A percentile compares a stretch with the other conserved stretches of the same genome.
Evolutionary conservation across 2,113 vertebrate species (phyloP).

Genomic region (Ia io): DNA sequence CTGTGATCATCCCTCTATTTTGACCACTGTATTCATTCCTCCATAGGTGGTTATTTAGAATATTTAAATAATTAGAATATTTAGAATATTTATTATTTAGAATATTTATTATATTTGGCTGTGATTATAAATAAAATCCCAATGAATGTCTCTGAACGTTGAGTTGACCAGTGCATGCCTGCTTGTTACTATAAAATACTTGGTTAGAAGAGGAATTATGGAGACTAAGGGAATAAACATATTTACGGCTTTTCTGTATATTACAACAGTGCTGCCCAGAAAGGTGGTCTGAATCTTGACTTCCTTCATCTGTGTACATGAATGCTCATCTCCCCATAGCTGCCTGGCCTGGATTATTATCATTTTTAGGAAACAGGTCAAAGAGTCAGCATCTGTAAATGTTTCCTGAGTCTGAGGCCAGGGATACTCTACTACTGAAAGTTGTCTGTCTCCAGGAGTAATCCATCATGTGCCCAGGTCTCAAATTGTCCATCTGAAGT

Average conservation of each 20-base stretch:
- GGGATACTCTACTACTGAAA: not conserved
- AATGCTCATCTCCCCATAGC: not conserved
- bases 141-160: not conserved
- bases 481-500: not conserved
- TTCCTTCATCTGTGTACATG: not conserved
- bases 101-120: not conserved
- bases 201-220: not conserved
- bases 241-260: not conserved
- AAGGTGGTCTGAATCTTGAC: not conserved
- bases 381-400: not conserved
- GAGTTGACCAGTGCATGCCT: not conserved
- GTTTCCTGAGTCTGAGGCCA: not conserved
- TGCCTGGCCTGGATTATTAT: not conserved
- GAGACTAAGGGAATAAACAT: not conserved
- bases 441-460: not conserved
- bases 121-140: not conserved
- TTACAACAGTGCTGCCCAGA: not conserved
- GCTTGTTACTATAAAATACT: not conserved
- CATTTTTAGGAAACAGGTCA: not conserved
- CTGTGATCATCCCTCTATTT: not conserved
- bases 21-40: not conserved
- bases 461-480: not conserved
- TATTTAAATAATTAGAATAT: conserved; percentile 18
- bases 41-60: not conserved
- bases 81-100: no score